These are phyloP conservation scores for Tupaia chinensis DNA, from an alignment of 2,113 vertebrate species.

Conservation along the genomic window DNA sequence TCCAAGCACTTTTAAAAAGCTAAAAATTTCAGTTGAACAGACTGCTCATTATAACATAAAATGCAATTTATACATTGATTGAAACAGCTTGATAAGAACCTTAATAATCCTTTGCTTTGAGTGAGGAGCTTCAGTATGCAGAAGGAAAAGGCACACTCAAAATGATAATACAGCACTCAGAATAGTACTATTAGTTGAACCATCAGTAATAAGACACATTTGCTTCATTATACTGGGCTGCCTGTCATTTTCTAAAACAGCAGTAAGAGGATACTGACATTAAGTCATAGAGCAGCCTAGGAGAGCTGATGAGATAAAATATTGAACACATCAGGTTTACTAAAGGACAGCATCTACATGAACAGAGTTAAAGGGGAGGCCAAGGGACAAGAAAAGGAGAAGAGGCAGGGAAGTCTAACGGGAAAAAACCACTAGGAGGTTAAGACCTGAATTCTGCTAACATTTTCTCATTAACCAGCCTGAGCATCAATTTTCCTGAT, in stretches of 20 bases:
- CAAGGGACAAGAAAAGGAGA: neutral
- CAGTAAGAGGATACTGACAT: slow-evolving; percentile 58
- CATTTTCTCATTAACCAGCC: slow-evolving; percentile 5
- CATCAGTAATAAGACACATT: slow-evolving; percentile 55
- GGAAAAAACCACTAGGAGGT: neutral
- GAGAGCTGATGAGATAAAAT: slow-evolving; percentile 48
- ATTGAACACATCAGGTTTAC: slow-evolving; percentile 41
- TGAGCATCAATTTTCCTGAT: slow-evolving; percentile 24
- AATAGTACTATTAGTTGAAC: slow-evolving; percentile 53
- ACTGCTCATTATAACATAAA: slow-evolving; percentile 68
- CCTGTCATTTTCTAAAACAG: slow-evolving; percentile 61
- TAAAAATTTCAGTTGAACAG: slow-evolving; percentile 65
- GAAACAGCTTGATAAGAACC: slow-evolving; percentile 63
- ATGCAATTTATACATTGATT: slow-evolving; percentile 69
- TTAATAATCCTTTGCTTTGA: slow-evolving; percentile 70
- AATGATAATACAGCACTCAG: slow-evolving; percentile 54
- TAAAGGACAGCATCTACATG: neutral
- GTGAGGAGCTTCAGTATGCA: neutral
- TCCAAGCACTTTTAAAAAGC: slow-evolving; percentile 66
- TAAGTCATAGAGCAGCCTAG: slow-evolving; percentile 32
- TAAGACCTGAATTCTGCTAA: neutral
- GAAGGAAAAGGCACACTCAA: slow-evolving; percentile 55
- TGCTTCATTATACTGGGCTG: slow-evolving; percentile 42
- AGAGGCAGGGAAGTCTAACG: neutral
- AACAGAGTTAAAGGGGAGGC: neutral